Evolutionary conservation across 2,888 invertebrate species (phyloP).

Genomic region (Caradrina kadenii): DNA sequence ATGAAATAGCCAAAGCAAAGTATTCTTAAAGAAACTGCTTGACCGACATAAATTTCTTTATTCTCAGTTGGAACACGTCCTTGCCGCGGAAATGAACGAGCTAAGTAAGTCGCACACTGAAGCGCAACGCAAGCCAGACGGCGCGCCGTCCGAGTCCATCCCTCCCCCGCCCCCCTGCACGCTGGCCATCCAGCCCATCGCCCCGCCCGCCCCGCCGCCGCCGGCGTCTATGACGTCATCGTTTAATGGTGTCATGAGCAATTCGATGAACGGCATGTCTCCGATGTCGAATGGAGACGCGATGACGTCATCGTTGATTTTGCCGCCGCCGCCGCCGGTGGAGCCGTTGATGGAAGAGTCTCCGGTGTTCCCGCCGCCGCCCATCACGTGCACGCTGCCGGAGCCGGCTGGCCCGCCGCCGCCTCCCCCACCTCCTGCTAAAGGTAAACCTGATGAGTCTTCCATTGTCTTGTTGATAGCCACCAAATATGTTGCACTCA

Average conservation of each 20-base stretch:
- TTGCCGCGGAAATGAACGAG: conserved; percentile 86
- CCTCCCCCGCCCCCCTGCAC: conserved; percentile 82
- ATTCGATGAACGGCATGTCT: conserved; percentile 64
- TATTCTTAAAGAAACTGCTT: not conserved
- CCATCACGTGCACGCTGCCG: conserved; percentile 91
- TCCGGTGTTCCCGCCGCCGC: conserved; percentile 84
- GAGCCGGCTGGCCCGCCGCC: conserved; percentile 95
- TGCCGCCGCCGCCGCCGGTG: conserved; percentile 80
- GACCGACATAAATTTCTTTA: not conserved
- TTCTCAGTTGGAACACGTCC: conserved; percentile 83
- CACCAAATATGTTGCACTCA: no score
- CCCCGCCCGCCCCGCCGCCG: conserved; percentile 74
- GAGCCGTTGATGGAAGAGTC: conserved; percentile 72
- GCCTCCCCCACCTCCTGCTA: conserved; percentile 91
- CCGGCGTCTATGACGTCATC: conserved; percentile 72
- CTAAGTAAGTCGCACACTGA: conserved; percentile 81
- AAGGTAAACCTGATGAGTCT: conserved; percentile 70
- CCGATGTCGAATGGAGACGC: conserved; percentile 71
- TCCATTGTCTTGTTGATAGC: no score
- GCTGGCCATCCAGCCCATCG: conserved; percentile 76
- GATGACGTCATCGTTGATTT: conserved; percentile 76
- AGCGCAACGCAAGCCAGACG: conserved; percentile 85
- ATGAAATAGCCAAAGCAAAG: no score
- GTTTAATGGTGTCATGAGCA: conserved; percentile 59
- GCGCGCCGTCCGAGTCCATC: conserved; percentile 84